These are phyloP conservation scores for Scaptomyza hsui DNA, from an alignment of 1,140 invertebrate genomes.

Conservation along the genomic window DNA sequence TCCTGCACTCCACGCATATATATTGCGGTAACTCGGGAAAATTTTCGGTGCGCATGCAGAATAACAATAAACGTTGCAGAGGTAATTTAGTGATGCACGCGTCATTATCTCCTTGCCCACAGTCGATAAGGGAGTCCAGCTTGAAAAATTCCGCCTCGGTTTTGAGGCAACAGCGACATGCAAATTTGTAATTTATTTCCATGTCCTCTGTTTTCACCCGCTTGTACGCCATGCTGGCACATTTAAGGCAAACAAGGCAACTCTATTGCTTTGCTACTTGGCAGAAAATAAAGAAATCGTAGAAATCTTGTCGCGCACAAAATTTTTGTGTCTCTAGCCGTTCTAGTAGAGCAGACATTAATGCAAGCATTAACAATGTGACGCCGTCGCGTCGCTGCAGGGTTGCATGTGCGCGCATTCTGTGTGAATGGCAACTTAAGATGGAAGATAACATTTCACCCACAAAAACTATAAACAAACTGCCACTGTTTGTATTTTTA, in stretches of 20 bases:
- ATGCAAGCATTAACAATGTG: conserved; percentile 36
- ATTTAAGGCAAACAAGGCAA: conserved; percentile 5
- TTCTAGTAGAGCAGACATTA: conserved; percentile 38
- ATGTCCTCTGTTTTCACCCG: conserved; percentile 30
- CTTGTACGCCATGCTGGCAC: conserved; percentile 54
- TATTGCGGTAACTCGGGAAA: conserved; percentile 57
- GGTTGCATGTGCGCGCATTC: conserved; percentile 5
- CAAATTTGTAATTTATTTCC: conserved; percentile 60
- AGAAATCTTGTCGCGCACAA: conserved; percentile 19
- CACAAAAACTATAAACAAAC: no score
- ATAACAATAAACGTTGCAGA: conserved; percentile 61
- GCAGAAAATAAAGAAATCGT: conserved; percentile 16
- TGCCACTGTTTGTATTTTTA: no score
- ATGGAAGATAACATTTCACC: no score
- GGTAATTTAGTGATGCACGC: conserved; percentile 41
- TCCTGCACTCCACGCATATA: conserved; percentile 72
- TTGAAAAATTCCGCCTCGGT: conserved; percentile 66
- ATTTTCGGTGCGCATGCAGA: conserved; percentile 65
- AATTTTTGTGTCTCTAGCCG: conserved; percentile 25
- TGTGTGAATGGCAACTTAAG: conserved; percentile 24
- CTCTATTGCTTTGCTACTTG: conserved; percentile 1
- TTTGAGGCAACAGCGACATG: conserved; percentile 76
- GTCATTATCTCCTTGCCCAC: conserved; percentile 27
- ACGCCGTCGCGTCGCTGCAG: conserved; percentile 28
- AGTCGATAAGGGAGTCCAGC: conserved; percentile 53